Percentiles rank a stretch among this genome's conserved stretches.
phyloP scores from a whole-genome alignment of 2,113 vertebrate species.

The Bubo bubo region DNA sequence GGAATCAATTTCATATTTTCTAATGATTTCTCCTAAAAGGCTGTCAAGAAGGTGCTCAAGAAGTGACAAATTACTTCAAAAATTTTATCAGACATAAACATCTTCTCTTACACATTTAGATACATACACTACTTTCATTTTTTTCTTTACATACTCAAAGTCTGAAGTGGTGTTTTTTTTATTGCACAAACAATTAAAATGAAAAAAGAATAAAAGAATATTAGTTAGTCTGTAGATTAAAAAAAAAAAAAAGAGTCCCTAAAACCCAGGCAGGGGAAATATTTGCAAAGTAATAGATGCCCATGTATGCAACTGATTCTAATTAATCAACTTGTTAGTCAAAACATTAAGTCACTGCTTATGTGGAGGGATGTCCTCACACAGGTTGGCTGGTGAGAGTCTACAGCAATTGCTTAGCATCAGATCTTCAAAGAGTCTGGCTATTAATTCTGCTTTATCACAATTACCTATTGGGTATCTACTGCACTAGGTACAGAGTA shows the following conservation, averaged over 20 bases:
- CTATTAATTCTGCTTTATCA: neutral
- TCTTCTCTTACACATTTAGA: neutral
- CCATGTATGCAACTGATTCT: neutral
- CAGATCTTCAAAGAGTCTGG: neutral
- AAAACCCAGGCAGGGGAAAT: neutral
- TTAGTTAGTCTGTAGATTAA: neutral
- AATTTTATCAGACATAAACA: neutral
- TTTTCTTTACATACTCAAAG: neutral
- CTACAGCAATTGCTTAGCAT: neutral
- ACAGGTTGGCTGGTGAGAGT: neutral
- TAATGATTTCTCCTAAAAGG: neutral
- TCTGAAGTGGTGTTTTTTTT: neutral
- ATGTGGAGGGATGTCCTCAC: neutral
- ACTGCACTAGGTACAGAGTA: neutral
- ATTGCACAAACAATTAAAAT: neutral
- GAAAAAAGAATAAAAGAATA: neutral
- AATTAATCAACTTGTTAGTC: neutral
- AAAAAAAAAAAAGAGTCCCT: too few species aligned
- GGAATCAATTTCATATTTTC: neutral
- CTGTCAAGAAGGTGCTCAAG: neutral
- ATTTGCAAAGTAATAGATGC: neutral
- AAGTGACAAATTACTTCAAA: neutral
- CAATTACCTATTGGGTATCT: neutral
- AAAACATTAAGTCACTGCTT: neutral
- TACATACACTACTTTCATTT: neutral